A percentile compares a stretch with the other conserved stretches of the same genome.
Conservation (phyloP, 2,797 vertebrate genomes). For the Tamandua tetradactyla region DNA sequence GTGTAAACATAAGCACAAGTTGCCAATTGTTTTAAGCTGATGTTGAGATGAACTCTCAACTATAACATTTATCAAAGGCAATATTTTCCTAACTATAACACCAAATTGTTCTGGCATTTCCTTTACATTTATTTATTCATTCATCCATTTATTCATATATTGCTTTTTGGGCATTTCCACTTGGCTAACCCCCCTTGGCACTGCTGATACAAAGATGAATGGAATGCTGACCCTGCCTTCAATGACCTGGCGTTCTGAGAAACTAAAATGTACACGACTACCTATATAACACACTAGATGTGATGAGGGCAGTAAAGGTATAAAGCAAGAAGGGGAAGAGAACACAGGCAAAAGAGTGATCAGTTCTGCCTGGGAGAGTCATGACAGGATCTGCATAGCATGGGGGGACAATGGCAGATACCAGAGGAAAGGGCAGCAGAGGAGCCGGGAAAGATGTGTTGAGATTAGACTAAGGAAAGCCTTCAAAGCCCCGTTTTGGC, state of each 20-base stretch:
- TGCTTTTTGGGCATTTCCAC: neutral
- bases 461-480: neutral
- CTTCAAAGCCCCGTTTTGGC: neutral
- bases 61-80: neutral
- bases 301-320: neutral
- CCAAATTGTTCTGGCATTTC: neutral
- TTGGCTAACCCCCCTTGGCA: neutral
- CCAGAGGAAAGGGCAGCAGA: neutral
- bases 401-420: neutral
- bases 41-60: neutral
- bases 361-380: neutral
- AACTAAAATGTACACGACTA: neutral
- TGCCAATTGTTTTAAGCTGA: neutral
- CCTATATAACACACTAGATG: neutral
- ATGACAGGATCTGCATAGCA: neutral
- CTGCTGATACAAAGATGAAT: neutral
- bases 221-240: neutral
- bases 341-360: neutral
- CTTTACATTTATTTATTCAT: neutral
- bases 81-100: conserved; percentile 1
- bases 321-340: neutral
- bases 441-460: neutral
- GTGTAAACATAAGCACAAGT: neutral
- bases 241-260: neutral
- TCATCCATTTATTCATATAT: neutral